Base-by-base conservation (phyloP, 2,888 invertebrate genomes). In the Calephelis perditalis region DNA sequence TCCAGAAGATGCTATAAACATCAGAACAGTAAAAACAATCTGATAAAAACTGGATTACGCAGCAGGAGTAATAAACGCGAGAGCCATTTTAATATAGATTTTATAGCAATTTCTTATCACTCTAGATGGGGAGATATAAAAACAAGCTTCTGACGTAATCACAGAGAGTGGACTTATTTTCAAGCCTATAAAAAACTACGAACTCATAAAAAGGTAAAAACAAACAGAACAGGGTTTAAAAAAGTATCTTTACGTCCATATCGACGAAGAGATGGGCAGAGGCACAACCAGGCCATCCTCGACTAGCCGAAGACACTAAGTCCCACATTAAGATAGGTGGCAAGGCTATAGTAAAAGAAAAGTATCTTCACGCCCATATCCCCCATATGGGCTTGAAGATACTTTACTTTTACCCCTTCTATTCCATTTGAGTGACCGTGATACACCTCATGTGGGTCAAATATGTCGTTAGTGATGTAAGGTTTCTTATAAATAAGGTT, bases 401-500 rank as follows among this genome's bases (percentile, higher is more conserved):
- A 26, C 26, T 26, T 26, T 26, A 26, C 26, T 26, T 26, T 43
- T 43, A 43, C 10, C 43, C 43, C 5, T 9, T 43, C 10, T 26
- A 26, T 26, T 26, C 26, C 4, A 26, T 26, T 3, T 26, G 12
- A 12, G 47, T 47, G 47, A 47, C 47, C 47, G 15, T 47, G 49
- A 49, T 8, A 26, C 49, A 49, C 4, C 9, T 49, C 26, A 49
- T 26, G 49, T 49, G 10, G 49, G 49, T 26, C 49, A 35, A 49
- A 26, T 9, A 49, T 9, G 26, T 35, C 26, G 9, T 49, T 49
- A 49, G 55, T 59, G 63, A 64, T 62, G 67, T 65, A 63, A 61
- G 67, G 67, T 59, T 67, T 67, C 67, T 49, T 49, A 61, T 60
- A 57, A 62, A 56, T 56, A 49, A 58, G 49, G 49, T 49, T 60